Base-by-base conservation (phyloP, 2,888 invertebrate species). In the Plagodis pulveraria region DNA sequence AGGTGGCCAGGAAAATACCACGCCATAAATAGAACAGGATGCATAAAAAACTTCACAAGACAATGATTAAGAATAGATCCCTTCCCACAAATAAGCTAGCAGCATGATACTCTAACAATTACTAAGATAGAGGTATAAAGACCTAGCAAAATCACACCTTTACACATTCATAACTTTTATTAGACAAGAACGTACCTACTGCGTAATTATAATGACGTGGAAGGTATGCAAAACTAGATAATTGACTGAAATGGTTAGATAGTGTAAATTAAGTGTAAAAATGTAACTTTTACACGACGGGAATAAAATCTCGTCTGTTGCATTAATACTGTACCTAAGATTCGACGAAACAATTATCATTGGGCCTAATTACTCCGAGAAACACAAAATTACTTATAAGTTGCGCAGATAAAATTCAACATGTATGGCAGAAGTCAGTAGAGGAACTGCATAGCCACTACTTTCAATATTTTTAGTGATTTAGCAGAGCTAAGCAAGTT, bases 281-380 rank as follows among this genome's bases (percentile, higher is more conserved):
- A n/a, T 53, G 46, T 69, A 65, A 53, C 56, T 66, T 71, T 68
- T 76, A 71, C 70, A 71, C 67, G 66, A 64, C 66, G 73, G 77
- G 73, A 73, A 56, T 69, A 73, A 74, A 65, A 53, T 55, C 57
- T 66, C 48, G 57, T 40, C 45, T 75, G 77, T 81, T 76, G 77
- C 81, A 69, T 76, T 74, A 73, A 92, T 91, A 91, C 91, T 90
- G 79, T 92, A 92, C 92, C 91, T 92, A 92, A 90, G 83, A 81
- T 81, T 85, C 86, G 91, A 82, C 73, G 92, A 75, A 84, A 87
- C 89, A 87, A 87, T 83, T 78, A 88, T 78, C 92, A 92, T 92
- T 89, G 79, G 83, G 78, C 89, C 79, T 78, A 74, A 74, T 44
- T 78, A 83, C 84, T 86, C 87, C 89, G 81, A 80, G 70, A 80